Base-by-base conservation (phyloP, 2,113 vertebrate genomes). In the Mohoua ochrocephala region DNA sequence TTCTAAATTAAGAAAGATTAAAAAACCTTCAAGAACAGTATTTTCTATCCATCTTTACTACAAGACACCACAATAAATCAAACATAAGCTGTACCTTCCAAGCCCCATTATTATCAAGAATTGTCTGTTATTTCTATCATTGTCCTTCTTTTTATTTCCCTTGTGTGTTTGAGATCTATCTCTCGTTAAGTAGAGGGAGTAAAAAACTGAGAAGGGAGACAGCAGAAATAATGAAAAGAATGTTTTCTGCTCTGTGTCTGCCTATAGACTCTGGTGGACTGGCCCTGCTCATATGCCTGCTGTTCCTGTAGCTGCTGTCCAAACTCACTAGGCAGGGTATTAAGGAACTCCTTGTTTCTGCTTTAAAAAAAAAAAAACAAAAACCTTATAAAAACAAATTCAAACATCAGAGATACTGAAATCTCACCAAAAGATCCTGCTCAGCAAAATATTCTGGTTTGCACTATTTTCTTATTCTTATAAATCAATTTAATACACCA, bases 131-230 rank as follows among this genome's bases (percentile, higher is more conserved):
- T 91, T 94, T 89, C 84, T 91, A 61, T 80, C 78, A 81, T 21
- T 68, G 61, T 45, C 61, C n/a, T 69, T 53, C 31, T 71, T 77
- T 92, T 95, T 93, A 93, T 97, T 96, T 96, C 93, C 87, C 84
- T 87, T 50, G 83, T 57, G 89, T 76, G 57, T 70, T 93, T 95
- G 65, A 84, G 80, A 70, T 76, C 65, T 70, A 53, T 69, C 69
- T 86, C 54, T 52, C 18, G 50, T 95, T 95, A 97, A 93, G 82
- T 21, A 64, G 33, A 49, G 6, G 9, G 52, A 86, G 22, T 60
- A 78, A 91, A 76, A 84, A 84, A 60, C 86, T 75, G 54, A 86
- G 89, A 91, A 93, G 23, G 37, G 79, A 84, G 49, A 63, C 69
- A 84, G 65, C 15, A 78, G 47, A 91, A 77, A 74, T 64, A 80